Conservation (phyloP, 2,888 invertebrate species). For the Apamea sordens region DNA sequence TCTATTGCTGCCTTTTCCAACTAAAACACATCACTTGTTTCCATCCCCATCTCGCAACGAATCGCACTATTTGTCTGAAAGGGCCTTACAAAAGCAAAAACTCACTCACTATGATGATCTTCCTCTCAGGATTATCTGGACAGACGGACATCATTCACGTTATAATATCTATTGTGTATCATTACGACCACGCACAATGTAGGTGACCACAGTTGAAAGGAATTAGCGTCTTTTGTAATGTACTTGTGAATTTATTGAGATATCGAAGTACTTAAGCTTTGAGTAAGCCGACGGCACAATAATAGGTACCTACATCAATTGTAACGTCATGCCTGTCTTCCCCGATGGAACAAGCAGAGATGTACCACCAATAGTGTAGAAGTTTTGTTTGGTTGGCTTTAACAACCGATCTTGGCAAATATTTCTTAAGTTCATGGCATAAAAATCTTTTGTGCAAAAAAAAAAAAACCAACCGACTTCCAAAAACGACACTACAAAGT, state of each 20-base stretch:
- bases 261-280: constrained; percentile 41
- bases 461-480: too few species aligned
- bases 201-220: constrained; percentile 61
- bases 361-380: too few species aligned
- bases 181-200: constrained; percentile 39
- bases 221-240: constrained; percentile 50
- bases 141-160: constrained; percentile 52
- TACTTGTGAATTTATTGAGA: constrained; percentile 65
- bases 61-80: constrained; percentile 26
- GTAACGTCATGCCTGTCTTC: not conserved
- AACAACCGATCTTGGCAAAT: too few species aligned
- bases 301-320: not conserved
- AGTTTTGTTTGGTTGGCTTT: too few species aligned
- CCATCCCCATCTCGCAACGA: not conserved
- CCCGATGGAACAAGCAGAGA: not conserved
- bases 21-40: not conserved
- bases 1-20: not conserved
- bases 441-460: too few species aligned
- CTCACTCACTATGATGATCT: constrained; percentile 46
- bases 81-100: constrained; percentile 36
- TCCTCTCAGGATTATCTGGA: constrained; percentile 54
- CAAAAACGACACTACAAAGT: too few species aligned
- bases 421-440: too few species aligned
- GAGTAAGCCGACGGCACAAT: constrained; percentile 31
- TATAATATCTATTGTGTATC: constrained; percentile 55